Evolutionary conservation across 2,888 invertebrate species (phyloP).

Genomic region (Prosopocoilus inquinatus): DNA sequence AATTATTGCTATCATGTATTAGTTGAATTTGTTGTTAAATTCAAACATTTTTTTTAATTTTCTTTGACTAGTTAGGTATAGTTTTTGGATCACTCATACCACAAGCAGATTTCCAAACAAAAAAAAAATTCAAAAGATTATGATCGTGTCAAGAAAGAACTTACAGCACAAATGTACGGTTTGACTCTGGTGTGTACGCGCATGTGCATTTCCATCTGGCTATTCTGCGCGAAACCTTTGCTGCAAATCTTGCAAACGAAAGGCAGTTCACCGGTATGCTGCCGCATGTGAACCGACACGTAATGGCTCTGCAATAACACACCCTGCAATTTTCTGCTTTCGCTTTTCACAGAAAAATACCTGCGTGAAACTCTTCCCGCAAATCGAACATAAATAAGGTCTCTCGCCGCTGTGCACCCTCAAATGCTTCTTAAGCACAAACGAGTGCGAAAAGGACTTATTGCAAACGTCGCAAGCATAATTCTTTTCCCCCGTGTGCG

Average conservation of each 20-base stretch:
- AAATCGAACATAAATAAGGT: constrained; percentile 39
- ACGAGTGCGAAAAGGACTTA: constrained; percentile 41
- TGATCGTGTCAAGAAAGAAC: constrained; percentile 1
- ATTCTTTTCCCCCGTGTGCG: constrained; percentile 41
- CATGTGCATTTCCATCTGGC: constrained; percentile 40
- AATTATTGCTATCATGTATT: no score
- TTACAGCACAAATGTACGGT: constrained; percentile 41
- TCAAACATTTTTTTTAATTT: no score
- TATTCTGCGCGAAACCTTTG: constrained; percentile 41
- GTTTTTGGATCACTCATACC: no score
- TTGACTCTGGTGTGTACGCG: constrained; percentile 41
- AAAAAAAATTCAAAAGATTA: neutral
- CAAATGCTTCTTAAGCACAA: constrained; percentile 40
- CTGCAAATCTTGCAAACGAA: constrained; percentile 37
- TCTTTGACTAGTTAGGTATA: no score
- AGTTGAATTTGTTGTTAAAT: no score
- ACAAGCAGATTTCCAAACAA: neutral
- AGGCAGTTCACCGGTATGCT: constrained; percentile 43
- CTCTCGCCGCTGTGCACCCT: constrained; percentile 40
- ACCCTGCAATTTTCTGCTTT: neutral
- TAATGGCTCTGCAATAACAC: constrained; percentile 39
- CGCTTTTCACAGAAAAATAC: constrained; percentile 21
- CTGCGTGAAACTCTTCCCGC: constrained; percentile 42
- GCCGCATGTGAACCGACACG: constrained; percentile 41
- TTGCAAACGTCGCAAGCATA: constrained; percentile 38